Evolutionary conservation across 2,797 vertebrate species (phyloP), one percentile per base, ranked within the genome.

Genomic region (Cuculus canorus): DNA sequence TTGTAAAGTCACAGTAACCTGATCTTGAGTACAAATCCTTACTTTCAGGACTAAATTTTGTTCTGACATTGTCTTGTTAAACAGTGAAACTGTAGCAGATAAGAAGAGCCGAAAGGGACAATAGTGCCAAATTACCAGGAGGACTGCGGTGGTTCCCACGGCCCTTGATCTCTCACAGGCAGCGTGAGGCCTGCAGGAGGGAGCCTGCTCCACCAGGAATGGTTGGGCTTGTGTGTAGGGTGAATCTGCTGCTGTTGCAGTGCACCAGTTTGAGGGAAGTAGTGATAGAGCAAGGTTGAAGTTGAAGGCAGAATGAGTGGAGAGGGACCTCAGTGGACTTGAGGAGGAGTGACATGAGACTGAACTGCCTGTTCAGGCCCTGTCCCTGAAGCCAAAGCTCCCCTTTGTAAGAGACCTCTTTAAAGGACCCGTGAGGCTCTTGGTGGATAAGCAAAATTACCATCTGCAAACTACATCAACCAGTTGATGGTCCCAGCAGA

Each of bases 1-100:
- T 92, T 94, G 95, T 95, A 95, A 88, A 96, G 93, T 77, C 94
- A 73, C 86, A 63, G 93, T 82, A 93, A 95, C 90, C 92, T 17
- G 68, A 95, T 60, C 17, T 10, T 52, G 73, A 86, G 88, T 85
- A 92, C 93, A 92, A 94, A 92, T 61, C 82, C 63, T 57, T 35
- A 69, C 82, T 94, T 86, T 92, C 83, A 89, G 72, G 95, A 28
- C 76, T 70, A 82, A 93, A 93, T 92, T 92, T 84, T 92, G 91
- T 92, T 88, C 94, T 83, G 88, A 77, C 87, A 84, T 93, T 94
- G 83, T 95, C 93, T 90, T 93, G 91, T 96, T 92, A 89, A 94
- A 65, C 91, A 94, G 93, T 88, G 94, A 91, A 93, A 95, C 92
- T 0, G n/a, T 82, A 95, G 94, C 82, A 94, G 93, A 93, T 95